Evolutionary conservation across 2,888 invertebrate species (phyloP), one percentile per base, ranked within the genome.

Genomic region (Slavum lentiscoides): DNA sequence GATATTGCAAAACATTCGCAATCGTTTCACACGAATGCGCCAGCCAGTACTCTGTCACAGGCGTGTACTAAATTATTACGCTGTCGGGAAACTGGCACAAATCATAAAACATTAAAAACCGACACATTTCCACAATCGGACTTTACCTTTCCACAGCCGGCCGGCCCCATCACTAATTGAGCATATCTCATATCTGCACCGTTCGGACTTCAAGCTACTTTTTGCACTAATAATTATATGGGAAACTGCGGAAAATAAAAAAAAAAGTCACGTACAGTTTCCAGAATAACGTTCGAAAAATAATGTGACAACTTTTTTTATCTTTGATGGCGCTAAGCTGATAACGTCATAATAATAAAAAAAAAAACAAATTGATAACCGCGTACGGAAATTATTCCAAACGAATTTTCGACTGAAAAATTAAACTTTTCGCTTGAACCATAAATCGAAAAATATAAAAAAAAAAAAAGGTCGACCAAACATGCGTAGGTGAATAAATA

Each of bases 81-180:
- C 3, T 11, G 13, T 13, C 3, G 49, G 11, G 13, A 49, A 49
- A 13, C 49, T 13, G 15, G 8, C 8, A 13, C 43, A 49, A 49
- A 49, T 49, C 13, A 15, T 3, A 49, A 1, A 11, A 49, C 7
- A 43, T 43, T 49, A 11, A 55, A 55, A 55, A 19, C n/a, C n/a
- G 7, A n/a, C 55, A 49, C n/a, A 53, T 61, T 0, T 59, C 1
- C 6, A 58, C 19, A 61, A 30, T 30, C 43, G 13, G 19, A 69
- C 4, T 84, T 87, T 89, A 96, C 96, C 91, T 98, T 98, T 82
- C 98, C 98, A 87, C 96, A 93, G 3, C 98, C 98, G 0, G 98
- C 98, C 49, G 98, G 98, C 0, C 98, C 98, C 85, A 98, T 94
- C 1, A 99, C 94, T 83, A 99, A 88, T 86, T 98, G 98, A 21